A percentile compares a stretch with the other conserved stretches of the same genome.
These are phyloP conservation scores for Danaus plexippus DNA, from an alignment of 1,140 invertebrate species.

Conservation along the genomic window DNA sequence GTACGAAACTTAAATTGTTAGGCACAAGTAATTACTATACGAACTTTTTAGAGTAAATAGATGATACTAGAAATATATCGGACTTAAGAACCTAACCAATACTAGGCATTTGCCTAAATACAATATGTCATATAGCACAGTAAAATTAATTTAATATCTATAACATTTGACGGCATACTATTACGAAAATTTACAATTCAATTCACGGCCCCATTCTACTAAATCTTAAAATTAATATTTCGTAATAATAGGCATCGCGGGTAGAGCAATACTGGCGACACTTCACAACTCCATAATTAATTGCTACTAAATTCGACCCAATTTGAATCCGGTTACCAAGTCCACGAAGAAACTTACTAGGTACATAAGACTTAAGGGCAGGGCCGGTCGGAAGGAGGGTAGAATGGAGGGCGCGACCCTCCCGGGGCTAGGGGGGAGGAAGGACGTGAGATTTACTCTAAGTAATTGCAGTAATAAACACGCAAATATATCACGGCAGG, in stretches of 20 bases:
- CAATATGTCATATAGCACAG: too few species aligned
- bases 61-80: too few species aligned
- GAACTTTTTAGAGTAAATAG: too few species aligned
- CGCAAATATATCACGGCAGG: constrained; percentile 69
- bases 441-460: constrained; percentile 73
- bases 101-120: too few species aligned
- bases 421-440: constrained; percentile 49
- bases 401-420: constrained; percentile 67
- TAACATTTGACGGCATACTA: too few species aligned
- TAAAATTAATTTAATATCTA: too few species aligned
- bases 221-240: constrained; percentile 22
- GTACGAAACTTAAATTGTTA: too few species aligned
- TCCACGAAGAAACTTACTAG: constrained; percentile 69
- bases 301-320: constrained; percentile 71
- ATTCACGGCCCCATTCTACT: not conserved
- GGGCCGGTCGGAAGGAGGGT: constrained; percentile 65
- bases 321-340: constrained; percentile 70
- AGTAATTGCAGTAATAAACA: constrained; percentile 74
- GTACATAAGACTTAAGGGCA: constrained; percentile 72
- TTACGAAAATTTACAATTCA: too few species aligned
- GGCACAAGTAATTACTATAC: too few species aligned
- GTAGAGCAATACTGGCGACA: constrained; percentile 48
- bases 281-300: constrained; percentile 66
- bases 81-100: too few species aligned
- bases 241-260: constrained; percentile 32